Percentiles rank a stretch among this genome's conserved stretches.
These are phyloP conservation scores for Psilanteris sp. DNA, from an alignment of 1,140 invertebrate species.

Conservation along the genomic window DNA sequence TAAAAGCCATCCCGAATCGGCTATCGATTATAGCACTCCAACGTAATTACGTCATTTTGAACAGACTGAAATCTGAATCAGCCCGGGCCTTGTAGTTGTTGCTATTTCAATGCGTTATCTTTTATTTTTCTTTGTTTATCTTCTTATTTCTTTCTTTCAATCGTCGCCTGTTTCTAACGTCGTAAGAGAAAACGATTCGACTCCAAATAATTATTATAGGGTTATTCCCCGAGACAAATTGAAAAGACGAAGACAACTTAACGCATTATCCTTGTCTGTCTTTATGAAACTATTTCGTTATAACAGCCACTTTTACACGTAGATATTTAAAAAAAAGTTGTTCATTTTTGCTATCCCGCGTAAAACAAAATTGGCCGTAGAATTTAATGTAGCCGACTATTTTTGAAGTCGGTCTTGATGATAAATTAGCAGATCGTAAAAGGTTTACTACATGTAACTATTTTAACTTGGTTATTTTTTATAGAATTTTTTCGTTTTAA, in stretches of 20 bases:
- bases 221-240: constrained; percentile 49
- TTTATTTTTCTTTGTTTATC: not conserved
- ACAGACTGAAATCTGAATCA: constrained; percentile 51
- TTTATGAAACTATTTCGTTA: constrained; percentile 45
- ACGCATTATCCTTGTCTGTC: constrained; percentile 7
- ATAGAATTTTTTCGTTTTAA: constrained; percentile 11
- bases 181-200: constrained; percentile 50
- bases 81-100: constrained; percentile 22
- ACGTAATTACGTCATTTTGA: constrained; percentile 61
- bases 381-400: constrained; percentile 24
- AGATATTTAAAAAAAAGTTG: constrained; percentile 40
- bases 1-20: constrained; percentile 62
- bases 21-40: constrained; percentile 63
- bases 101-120: constrained; percentile 48
- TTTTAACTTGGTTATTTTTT: constrained; percentile 45
- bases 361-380: constrained; percentile 31
- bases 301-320: constrained; percentile 24
- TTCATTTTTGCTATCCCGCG: constrained; percentile 31
- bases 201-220: constrained; percentile 51
- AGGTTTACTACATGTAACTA: constrained; percentile 5
- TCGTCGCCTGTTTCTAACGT: constrained; percentile 33
- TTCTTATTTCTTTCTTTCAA: not conserved
- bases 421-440: constrained; percentile 36
- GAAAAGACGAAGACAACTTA: constrained; percentile 31
- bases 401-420: constrained; percentile 16